Conservation (phyloP, 2,888 invertebrate species). For the Diarsia mendica region DNA sequence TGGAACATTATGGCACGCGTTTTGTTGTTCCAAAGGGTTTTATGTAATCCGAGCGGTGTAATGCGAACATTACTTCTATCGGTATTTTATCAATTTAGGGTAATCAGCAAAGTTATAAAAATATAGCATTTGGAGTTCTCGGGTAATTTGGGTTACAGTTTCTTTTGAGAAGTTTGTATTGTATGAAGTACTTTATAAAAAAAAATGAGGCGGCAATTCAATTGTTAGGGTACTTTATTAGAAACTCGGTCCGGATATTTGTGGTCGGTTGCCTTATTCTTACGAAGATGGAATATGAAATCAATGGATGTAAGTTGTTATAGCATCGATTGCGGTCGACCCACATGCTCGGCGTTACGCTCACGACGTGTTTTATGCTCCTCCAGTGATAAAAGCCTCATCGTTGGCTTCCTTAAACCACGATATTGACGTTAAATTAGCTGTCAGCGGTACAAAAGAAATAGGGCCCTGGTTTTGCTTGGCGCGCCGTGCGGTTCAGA, state of each 20-base stretch:
- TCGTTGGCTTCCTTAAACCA: conserved; percentile 58
- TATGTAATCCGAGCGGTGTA: conserved; percentile 56
- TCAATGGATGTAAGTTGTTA: conserved; percentile 65
- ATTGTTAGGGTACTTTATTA: conserved; percentile 33
- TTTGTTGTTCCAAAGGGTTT: conserved; percentile 59
- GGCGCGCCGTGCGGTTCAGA: conserved; percentile 33
- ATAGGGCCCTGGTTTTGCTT: conserved; percentile 43
- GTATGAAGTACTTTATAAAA: conserved; percentile 6
- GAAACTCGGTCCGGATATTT: conserved; percentile 34
- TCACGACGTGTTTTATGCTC: conserved; percentile 64
- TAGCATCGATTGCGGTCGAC: conserved; percentile 69
- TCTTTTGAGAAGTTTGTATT: conserved; percentile 16
- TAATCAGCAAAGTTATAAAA: conserved; percentile 33
- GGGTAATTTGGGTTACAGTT: conserved; percentile 16
- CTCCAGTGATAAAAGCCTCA: conserved; percentile 61
- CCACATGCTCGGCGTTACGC: conserved; percentile 69
- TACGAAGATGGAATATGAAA: conserved; percentile 63
- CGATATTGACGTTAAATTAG: conserved; percentile 62
- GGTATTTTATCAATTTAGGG: conserved; percentile 33
- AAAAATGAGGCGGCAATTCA: conserved; percentile 11
- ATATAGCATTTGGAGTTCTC: conserved; percentile 19
- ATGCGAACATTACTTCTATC: conserved; percentile 46
- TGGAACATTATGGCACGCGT: conserved; percentile 58
- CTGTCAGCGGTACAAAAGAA: conserved; percentile 50
- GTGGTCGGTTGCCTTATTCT: conserved; percentile 40